These are phyloP conservation scores for Bos javanicus DNA, from an alignment of 2,113 vertebrate genomes.

Conservation along the genomic window DNA sequence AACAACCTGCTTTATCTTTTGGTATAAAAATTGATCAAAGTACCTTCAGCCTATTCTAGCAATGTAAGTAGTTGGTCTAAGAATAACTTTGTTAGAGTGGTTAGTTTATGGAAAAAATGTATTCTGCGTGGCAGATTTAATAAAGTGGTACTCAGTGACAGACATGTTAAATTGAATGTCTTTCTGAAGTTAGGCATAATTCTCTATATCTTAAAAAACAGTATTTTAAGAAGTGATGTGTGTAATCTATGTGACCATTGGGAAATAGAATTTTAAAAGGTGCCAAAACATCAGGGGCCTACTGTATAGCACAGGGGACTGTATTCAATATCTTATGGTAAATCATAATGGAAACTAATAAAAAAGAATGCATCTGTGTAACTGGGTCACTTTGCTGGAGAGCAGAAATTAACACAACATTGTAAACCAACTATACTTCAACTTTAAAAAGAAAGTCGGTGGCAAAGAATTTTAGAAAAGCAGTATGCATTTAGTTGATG, in stretches of 20 bases:
- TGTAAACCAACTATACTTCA: not conserved
- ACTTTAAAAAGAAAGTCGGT: not conserved
- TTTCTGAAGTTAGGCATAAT: constrained; percentile 16
- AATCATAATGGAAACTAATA: not conserved
- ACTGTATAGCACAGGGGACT: not conserved
- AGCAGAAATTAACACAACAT: not conserved
- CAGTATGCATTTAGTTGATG: not conserved
- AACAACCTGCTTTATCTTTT: not conserved
- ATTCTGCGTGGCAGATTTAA: not conserved
- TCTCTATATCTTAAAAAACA: not conserved
- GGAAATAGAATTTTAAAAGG: not conserved
- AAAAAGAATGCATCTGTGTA: not conserved
- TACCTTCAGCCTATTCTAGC: not conserved
- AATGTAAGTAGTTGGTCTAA: constrained; percentile 32
- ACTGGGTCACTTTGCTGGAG: not conserved
- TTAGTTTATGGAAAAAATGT: not conserved
- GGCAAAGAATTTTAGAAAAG: not conserved
- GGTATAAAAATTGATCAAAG: constrained; percentile 18
- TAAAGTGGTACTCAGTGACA: not conserved
- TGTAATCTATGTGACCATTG: not conserved
- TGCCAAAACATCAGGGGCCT: not conserved
- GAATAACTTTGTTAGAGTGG: not conserved
- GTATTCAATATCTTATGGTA: not conserved
- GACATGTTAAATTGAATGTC: not conserved
- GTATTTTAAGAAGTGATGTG: not conserved